phyloP scores from a whole-genome alignment of 2,113 vertebrate species.

The Anas platyrhynchos region DNA sequence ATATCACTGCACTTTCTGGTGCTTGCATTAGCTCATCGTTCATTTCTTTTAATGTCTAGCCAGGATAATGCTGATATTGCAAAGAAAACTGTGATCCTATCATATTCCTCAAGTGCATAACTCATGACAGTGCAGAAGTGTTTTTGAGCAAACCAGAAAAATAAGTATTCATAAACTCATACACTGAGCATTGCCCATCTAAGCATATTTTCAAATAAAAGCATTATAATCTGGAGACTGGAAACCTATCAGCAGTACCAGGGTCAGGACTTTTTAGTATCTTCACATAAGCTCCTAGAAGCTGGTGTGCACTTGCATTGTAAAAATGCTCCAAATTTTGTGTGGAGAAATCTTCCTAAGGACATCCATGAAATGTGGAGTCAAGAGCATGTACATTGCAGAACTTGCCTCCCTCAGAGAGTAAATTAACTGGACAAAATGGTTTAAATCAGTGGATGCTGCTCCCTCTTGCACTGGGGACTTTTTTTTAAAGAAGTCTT shows the following conservation, averaged over 20 bases:
- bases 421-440: background rate
- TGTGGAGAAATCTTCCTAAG: background rate
- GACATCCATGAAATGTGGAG: background rate
- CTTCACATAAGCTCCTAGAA: background rate
- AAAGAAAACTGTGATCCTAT: background rate
- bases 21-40: background rate
- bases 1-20: background rate
- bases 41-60: background rate
- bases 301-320: background rate
- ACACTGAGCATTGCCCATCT: background rate
- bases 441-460: background rate
- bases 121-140: slow-evolving; percentile 48
- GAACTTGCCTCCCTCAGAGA: background rate
- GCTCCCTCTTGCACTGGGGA: background rate
- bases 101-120: background rate
- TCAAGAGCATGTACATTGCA: background rate
- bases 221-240: background rate
- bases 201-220: slow-evolving; percentile 20
- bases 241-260: background rate
- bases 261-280: background rate
- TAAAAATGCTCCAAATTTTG: background rate
- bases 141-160: slow-evolving; percentile 36
- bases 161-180: slow-evolving; percentile 23
- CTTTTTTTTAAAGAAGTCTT: background rate
- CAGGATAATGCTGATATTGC: slow-evolving; percentile 11